Percentiles rank a stretch among this genome's conserved stretches.
Evolutionary conservation across 2,113 vertebrate genomes (phyloP).

Genomic region (Channa argus): DNA sequence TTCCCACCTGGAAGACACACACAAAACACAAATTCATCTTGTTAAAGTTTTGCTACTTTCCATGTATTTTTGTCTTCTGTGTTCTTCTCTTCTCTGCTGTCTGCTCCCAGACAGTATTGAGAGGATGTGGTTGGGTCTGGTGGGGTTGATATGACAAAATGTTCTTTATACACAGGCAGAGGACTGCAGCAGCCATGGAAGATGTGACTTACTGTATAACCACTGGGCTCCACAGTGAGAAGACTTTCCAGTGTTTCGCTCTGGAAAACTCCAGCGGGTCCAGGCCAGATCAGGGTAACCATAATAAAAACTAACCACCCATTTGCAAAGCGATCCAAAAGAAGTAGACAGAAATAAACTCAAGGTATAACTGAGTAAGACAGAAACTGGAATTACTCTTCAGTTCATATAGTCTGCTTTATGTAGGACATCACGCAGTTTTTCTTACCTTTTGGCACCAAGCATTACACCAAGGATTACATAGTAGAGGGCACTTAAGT

Average conservation of each 20-base stretch:
- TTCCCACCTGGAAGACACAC: slow-evolving; percentile 87
- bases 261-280: slow-evolving; percentile 72
- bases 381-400: slow-evolving; percentile 30
- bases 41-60: slow-evolving; percentile 23
- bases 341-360: slow-evolving; percentile 51
- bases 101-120: slow-evolving; percentile 48
- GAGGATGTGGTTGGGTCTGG: slow-evolving; percentile 66
- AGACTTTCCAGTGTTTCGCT: slow-evolving; percentile 76
- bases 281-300: slow-evolving; percentile 49
- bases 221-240: slow-evolving; percentile 26
- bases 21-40: slow-evolving; percentile 29
- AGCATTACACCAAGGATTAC: slow-evolving; percentile 16
- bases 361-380: slow-evolving; percentile 28
- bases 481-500: slow-evolving; percentile 7
- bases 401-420: slow-evolving; percentile 12
- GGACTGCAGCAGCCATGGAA: slow-evolving; percentile 72
- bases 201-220: slow-evolving; percentile 69
- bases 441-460: slow-evolving; percentile 16
- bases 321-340: slow-evolving; percentile 20
- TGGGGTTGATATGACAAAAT: slow-evolving; percentile 63
- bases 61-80: not conserved
- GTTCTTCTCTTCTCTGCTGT: slow-evolving; percentile 11
- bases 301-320: slow-evolving; percentile 61
- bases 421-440: slow-evolving; percentile 15
- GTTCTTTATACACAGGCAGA: slow-evolving; percentile 62